Base-by-base conservation (phyloP, 2,888 invertebrate genomes). In the Acheta domesticus region DNA sequence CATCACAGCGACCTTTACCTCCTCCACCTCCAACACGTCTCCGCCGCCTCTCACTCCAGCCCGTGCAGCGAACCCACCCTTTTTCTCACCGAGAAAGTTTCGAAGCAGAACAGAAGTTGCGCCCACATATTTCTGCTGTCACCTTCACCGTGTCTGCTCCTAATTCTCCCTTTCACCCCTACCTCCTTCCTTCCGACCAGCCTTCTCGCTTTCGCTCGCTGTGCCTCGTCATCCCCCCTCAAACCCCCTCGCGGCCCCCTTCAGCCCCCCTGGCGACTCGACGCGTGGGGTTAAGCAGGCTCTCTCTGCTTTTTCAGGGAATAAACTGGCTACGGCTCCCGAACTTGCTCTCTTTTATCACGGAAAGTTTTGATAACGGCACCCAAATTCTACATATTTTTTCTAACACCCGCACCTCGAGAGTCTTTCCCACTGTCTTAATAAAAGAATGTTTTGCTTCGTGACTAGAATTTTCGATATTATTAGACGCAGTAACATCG, bases 41-140 rank as follows among this genome's bases (percentile, higher is more conserved):
- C 62, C 62, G 62, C 62, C 62, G 62, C 62, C 62, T n/a, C n/a
- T 62, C 62, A 62, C 62, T 3, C 62, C n/a, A 62, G 62, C 62
- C n/a, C 62, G 16, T 4, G 62, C 62, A 19, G 62, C 62, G n/a
- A 12, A 62, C 14, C 62, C 62, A n/a, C 16, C n/a, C 62, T 62
- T 62, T 62, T 62, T 62, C 62, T 62, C 62, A 12, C 62, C 14
- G n/a, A 62, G 62, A 62, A 62, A 62, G 62, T 62, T 62, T 62
- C 16, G 16, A 62, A 62, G 62, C 62, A 62, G 62, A 62, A 62
- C 62, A 62, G 62, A 62, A 62, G 62, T 62, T 62, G 62, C 62
- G 62, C 62, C 62, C 62, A 62, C 62, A 62, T 62, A 62, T 62
- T 62, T 62, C 62, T 62, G 62, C 62, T 62, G 62, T 62, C 62